Evolutionary conservation across 2,888 invertebrate species (phyloP), one percentile per base, ranked within the genome.

Genomic region (Pachliopta kotzebuea): DNA sequence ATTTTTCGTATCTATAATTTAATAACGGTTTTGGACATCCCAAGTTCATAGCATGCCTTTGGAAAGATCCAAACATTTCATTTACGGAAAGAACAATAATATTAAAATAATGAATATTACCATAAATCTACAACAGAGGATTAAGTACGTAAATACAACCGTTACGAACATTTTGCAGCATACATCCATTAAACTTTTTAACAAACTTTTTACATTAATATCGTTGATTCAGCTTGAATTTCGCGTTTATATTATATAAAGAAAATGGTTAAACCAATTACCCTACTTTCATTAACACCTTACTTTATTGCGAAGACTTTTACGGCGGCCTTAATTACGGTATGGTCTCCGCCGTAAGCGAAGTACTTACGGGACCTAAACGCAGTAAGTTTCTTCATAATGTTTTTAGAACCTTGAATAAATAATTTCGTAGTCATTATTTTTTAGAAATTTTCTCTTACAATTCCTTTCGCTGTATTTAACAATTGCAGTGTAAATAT

Each of bases 281-380:
- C 49, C 59, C 59, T 56, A 60, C 54, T 64, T 64, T 60, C 50
- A 60, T 64, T 64, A 63, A 64, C 64, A 64, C 64, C 60, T 60
- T 60, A 55, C 50, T 64, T 64, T 64, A 64, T 56, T 60, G 55
- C 63, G 50, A 50, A 64, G 55, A 50, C 63, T 64, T 63, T 60
- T 64, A 64, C 50, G 50, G 49, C 56, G 26, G 26, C 37, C 37
- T 55, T 60, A 64, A 64, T 64, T 61, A 63, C 17, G 29, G 52
- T 20, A 21, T 53, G 23, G 24, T 53, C 53, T 53, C n/a, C 54
- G 26, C 29, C 24, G 55, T 61, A 31, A 53, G 42, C 53, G 45
- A 52, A 53, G 21, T 42, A 49, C 42, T 63, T 37, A 57, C 57
- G 50, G 21, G 21, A 21, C 50, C 21, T 52, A 21, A 21, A 52